A percentile compares a stretch with the other conserved stretches of the same genome.
Evolutionary conservation across 2,888 invertebrate species (phyloP).

Genomic region (Salpingus planirostris): DNA sequence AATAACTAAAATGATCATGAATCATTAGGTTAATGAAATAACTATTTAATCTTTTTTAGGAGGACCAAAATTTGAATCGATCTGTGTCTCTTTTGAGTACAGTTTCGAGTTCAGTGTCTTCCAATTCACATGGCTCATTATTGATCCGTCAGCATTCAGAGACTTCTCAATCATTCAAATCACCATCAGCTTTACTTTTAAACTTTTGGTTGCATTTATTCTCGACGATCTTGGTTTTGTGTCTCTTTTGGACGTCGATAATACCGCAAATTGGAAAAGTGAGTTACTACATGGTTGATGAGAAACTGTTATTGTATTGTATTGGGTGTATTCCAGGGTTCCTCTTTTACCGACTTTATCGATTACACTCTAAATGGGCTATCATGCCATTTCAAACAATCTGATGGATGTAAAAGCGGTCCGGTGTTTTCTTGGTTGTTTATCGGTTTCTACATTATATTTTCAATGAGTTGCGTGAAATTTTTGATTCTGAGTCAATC

Average conservation of each 20-base stretch:
- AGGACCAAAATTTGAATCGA: constrained; percentile 25
- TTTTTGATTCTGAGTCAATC: too few relatives aligned
- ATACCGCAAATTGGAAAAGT: constrained; percentile 47
- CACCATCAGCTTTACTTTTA: constrained; percentile 35
- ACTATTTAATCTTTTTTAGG: constrained; percentile 19
- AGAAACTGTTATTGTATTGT: too few relatives aligned
- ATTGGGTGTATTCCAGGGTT: too few relatives aligned
- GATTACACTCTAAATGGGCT: too few relatives aligned
- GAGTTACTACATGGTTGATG: too few relatives aligned
- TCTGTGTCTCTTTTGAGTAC: constrained; percentile 44
- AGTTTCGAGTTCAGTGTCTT: constrained; percentile 46
- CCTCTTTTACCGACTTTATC: too few relatives aligned
- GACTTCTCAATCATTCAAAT: constrained; percentile 18
- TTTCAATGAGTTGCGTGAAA: too few relatives aligned
- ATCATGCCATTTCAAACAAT: too few relatives aligned
- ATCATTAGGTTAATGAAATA: constrained; percentile 6
- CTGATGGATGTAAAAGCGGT: too few relatives aligned
- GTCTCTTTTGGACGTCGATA: constrained; percentile 46
- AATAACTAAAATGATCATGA: constrained; percentile 7
- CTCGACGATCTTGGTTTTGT: constrained; percentile 38
- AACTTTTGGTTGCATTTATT: constrained; percentile 44
- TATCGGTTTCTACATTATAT: too few relatives aligned
- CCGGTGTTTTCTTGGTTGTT: too few relatives aligned
- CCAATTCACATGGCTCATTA: constrained; percentile 29
- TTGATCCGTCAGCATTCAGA: constrained; percentile 6